phyloP scores from a whole-genome alignment of 2,888 invertebrate species.

The Polyploca ridens region DNA sequence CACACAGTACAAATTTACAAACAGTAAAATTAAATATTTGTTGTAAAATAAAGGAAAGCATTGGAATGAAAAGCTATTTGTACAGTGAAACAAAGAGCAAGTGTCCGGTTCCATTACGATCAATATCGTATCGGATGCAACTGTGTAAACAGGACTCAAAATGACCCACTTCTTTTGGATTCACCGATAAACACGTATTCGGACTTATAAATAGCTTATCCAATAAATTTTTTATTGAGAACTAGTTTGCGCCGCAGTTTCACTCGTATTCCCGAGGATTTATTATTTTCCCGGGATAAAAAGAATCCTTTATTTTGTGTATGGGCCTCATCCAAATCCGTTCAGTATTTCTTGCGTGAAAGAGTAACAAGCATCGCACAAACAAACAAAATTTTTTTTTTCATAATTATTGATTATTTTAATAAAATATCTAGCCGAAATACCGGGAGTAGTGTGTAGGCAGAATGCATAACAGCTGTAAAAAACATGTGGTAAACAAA shows the following conservation, averaged over 20 bases:
- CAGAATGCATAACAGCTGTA: too few relatives aligned
- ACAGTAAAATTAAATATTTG: not conserved
- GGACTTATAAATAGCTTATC: constrained; percentile 23
- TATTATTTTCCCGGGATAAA: too few relatives aligned
- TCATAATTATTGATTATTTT: too few relatives aligned
- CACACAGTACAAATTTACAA: not conserved
- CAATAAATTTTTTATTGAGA: not conserved
- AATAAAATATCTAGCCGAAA: too few relatives aligned
- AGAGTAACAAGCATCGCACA: too few relatives aligned
- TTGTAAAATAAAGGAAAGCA: not conserved
- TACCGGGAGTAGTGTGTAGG: too few relatives aligned
- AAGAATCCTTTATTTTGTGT: too few relatives aligned
- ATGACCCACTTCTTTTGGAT: constrained; percentile 42
- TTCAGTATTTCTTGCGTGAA: too few relatives aligned
- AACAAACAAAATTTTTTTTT: too few relatives aligned
- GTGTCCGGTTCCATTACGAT: not conserved
- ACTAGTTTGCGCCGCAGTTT: not conserved
- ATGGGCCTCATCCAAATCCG: too few relatives aligned
- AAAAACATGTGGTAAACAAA: too few relatives aligned
- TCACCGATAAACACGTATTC: constrained; percentile 30
- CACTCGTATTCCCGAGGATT: too few relatives aligned
- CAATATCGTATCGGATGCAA: constrained; percentile 29
- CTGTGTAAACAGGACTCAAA: constrained; percentile 30
- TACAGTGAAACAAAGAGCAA: not conserved
- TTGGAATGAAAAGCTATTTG: constrained; percentile 2